Evolutionary conservation across 2,888 invertebrate genomes (phyloP).

Genomic region (Luperina nickerlii): DNA sequence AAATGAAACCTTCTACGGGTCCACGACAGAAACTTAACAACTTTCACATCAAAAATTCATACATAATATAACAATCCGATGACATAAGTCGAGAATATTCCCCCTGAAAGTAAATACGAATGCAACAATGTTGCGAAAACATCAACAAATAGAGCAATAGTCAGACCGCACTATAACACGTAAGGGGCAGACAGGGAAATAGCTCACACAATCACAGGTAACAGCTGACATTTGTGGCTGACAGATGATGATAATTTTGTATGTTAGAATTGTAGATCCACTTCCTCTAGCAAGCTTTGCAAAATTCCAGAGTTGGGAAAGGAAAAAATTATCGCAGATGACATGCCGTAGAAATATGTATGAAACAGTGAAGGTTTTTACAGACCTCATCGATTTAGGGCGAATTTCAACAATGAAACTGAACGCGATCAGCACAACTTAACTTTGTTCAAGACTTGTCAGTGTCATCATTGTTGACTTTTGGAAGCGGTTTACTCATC

Average conservation of each 20-base stretch:
- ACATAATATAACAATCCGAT: background rate
- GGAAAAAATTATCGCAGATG: background rate
- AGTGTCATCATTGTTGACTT: too few relatives aligned
- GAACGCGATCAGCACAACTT: background rate
- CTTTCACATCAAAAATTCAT: too few relatives aligned
- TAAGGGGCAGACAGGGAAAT: slow-evolving; percentile 56
- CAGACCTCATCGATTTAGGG: background rate
- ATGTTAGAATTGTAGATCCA: slow-evolving; percentile 15
- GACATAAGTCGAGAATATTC: slow-evolving; percentile 25
- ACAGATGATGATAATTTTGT: slow-evolving; percentile 29
- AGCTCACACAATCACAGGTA: slow-evolving; percentile 55
- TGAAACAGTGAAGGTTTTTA: background rate
- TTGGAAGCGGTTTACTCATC: too few relatives aligned
- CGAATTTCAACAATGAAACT: background rate
- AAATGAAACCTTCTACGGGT: background rate
- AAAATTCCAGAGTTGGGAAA: background rate
- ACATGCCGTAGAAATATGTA: background rate
- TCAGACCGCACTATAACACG: background rate
- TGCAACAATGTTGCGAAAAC: slow-evolving; percentile 58
- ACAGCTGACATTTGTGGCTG: slow-evolving; percentile 44
- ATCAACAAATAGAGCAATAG: slow-evolving; percentile 37
- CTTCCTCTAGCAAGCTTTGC: background rate
- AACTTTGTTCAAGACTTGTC: too few relatives aligned
- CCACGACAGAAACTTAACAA: background rate
- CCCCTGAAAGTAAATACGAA: slow-evolving; percentile 24